Evolutionary conservation across 2,797 vertebrate species (phyloP).

Genomic region (Catamblyrhynchus diadema): DNA sequence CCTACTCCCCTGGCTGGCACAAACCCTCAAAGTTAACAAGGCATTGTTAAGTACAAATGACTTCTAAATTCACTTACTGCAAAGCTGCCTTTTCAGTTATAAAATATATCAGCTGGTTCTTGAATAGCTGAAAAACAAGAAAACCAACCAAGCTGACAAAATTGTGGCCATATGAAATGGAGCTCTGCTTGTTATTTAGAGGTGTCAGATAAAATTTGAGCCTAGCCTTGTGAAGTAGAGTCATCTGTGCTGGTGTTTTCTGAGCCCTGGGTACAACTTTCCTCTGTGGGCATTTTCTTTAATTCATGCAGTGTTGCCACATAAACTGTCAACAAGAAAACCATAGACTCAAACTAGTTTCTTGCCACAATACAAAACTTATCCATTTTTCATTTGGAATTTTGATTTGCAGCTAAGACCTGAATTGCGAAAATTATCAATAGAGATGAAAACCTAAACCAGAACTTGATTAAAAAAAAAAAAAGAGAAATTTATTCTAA

Average conservation of each 20-base stretch:
- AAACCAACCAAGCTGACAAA: not conserved
- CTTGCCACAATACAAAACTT: not conserved
- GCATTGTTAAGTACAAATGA: not conserved
- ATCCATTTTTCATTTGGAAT: not conserved
- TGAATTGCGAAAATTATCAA: not conserved
- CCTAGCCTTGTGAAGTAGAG: not conserved
- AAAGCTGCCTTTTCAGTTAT: not conserved
- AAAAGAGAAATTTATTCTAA: not conserved
- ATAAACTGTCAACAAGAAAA: not conserved
- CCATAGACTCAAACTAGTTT: not conserved
- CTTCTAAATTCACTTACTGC: conserved; percentile 18
- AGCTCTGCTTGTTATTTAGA: not conserved
- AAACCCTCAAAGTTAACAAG: not conserved
- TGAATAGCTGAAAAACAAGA: not conserved
- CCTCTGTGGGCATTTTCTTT: not conserved
- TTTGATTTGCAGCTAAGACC: not conserved
- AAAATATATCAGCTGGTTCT: not conserved
- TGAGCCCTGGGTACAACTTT: not conserved
- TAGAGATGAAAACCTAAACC: not conserved
- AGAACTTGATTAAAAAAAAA: not conserved
- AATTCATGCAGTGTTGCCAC: not conserved
- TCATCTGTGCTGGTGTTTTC: not conserved
- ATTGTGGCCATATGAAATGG: not conserved
- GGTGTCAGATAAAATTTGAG: not conserved
- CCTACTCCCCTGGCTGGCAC: not conserved